A percentile compares a stretch with the other conserved stretches of the same genome.
Evolutionary conservation across 2,797 vertebrate genomes (phyloP).

Genomic region (Cirrhinus mrigala): DNA sequence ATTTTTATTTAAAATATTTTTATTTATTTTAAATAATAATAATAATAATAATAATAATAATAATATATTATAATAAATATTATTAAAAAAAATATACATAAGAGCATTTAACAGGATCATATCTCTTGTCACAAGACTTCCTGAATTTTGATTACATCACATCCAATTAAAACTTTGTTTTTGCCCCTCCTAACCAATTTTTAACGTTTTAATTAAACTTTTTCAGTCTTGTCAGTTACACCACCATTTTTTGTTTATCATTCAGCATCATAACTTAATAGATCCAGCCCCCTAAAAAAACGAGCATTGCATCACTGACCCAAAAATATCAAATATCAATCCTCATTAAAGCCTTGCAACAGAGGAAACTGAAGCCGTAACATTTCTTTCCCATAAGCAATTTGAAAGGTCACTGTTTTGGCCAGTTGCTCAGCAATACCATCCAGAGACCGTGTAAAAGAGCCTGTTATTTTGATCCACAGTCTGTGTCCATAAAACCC

Average conservation of each 20-base stretch:
- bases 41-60: background rate
- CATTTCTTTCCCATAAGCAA: constrained; percentile 39
- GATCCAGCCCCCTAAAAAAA: background rate
- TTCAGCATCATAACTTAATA: background rate
- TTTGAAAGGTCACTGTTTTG: constrained; percentile 56
- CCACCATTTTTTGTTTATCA: background rate
- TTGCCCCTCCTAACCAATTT: background rate
- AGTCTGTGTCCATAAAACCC: constrained; percentile 44
- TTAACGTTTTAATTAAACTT: background rate
- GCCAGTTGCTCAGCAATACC: constrained; percentile 45
- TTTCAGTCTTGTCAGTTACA: background rate
- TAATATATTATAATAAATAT: no score
- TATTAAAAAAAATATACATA: background rate
- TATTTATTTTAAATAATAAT: no score
- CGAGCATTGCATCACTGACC: background rate
- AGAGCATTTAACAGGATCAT: background rate
- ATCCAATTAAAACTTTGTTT: background rate
- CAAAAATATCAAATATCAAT: background rate
- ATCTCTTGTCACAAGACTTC: background rate
- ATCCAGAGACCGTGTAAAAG: constrained; percentile 42
- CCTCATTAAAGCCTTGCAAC: background rate
- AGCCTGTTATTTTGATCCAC: constrained; percentile 49
- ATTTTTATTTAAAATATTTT: no score
- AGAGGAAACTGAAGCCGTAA: constrained; percentile 30
- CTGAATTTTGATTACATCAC: background rate